A percentile compares a stretch with the other conserved stretches of the same genome.
These are phyloP conservation scores for Zhengitettix transpicula DNA, from an alignment of 2,888 invertebrate genomes.

Conservation along the genomic window DNA sequence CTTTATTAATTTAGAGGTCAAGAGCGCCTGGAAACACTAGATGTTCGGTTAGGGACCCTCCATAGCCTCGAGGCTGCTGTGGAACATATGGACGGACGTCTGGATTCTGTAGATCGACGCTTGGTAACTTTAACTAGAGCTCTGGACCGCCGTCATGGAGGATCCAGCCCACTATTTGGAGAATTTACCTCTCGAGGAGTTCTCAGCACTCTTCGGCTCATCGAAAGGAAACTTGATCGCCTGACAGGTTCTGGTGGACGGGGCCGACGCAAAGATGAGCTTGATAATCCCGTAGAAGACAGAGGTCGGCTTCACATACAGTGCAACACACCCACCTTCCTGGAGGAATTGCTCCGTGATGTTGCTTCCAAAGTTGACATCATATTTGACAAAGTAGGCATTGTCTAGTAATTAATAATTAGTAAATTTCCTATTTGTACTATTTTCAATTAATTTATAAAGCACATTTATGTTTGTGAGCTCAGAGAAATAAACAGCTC, in stretches of 20 bases:
- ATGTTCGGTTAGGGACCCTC: conserved; percentile 22
- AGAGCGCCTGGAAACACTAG: conserved; percentile 24
- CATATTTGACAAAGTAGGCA: conserved; percentile 23
- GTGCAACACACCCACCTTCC: conserved; percentile 21
- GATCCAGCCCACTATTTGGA: conserved; percentile 19
- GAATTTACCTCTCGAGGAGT: conserved; percentile 27
- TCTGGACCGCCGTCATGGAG: conserved; percentile 12
- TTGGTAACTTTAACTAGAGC: conserved; percentile 16
- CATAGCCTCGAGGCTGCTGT: conserved; percentile 25
- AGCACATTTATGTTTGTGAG: no score
- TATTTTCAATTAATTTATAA: no score
- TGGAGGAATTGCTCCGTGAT: conserved; percentile 24
- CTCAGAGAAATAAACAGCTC: no score
- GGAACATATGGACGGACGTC: conserved; percentile 24
- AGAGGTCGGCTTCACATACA: conserved; percentile 19
- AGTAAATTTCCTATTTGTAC: no score
- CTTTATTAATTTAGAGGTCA: conserved; percentile 20
- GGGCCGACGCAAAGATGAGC: background rate
- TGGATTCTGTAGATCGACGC: conserved; percentile 22
- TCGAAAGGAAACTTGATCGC: conserved; percentile 6
- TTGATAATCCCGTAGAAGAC: background rate
- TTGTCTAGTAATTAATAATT: no score
- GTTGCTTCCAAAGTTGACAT: conserved; percentile 27
- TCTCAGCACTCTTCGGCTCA: conserved; percentile 19
- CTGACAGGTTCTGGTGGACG: background rate